A percentile compares a stretch with the other conserved stretches of the same genome.
These are phyloP conservation scores for Paratilapia polleni DNA, from an alignment of 2,113 vertebrate species.

Conservation along the genomic window DNA sequence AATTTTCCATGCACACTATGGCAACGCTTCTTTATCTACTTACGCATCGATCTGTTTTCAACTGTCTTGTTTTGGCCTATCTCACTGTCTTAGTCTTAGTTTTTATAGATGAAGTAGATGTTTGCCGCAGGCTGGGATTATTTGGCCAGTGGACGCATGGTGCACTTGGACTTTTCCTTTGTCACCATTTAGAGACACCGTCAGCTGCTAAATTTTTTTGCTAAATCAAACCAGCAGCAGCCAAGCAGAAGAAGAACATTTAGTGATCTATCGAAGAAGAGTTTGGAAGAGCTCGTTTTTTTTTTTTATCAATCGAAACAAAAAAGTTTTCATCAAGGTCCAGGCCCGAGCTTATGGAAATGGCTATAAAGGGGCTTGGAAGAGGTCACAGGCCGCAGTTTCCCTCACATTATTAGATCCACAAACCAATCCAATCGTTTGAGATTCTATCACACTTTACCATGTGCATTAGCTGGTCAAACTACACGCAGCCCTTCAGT, in stretches of 20 bases:
- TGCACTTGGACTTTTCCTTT: slow-evolving; percentile 41
- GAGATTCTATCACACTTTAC: no score
- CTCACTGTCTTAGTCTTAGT: neutral
- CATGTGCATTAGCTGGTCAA: neutral
- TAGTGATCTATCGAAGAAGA: neutral
- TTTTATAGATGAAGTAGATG: neutral
- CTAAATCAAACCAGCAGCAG: neutral
- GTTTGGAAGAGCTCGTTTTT: neutral
- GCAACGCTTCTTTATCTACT: neutral
- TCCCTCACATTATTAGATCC: neutral
- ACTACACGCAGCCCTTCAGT: neutral
- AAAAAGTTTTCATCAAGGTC: slow-evolving; percentile 34
- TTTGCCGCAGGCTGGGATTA: fast-evolving
- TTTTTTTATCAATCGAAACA: neutral
- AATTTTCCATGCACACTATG: neutral
- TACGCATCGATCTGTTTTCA: neutral
- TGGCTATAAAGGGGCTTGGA: neutral
- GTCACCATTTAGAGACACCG: neutral
- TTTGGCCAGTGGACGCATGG: neutral
- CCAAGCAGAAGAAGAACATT: fast-evolving
- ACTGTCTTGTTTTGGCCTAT: neutral
- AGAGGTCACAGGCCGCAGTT: neutral
- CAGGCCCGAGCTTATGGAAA: slow-evolving; percentile 1
- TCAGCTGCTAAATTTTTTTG: neutral
- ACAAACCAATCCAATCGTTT: neutral